These are phyloP conservation scores for Lapara coniferarum DNA, from an alignment of 2,888 invertebrate genomes.

Conservation along the genomic window DNA sequence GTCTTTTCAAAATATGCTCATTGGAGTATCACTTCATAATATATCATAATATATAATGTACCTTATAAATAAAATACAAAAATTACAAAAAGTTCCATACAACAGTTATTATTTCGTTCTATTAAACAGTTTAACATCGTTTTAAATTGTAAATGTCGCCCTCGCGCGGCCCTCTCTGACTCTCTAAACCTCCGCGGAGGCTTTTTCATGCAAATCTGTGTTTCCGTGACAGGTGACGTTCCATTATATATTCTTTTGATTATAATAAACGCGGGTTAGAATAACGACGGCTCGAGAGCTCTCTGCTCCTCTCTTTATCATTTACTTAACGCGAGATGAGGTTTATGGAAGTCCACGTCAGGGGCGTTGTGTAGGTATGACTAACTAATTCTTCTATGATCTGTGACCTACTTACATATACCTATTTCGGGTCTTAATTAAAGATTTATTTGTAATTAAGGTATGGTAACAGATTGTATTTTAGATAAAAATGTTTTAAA, in stretches of 20 bases:
- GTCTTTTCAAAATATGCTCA: no score
- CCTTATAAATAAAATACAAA: no score
- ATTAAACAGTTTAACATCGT: conserved; percentile 11
- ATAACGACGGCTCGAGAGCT: conserved; percentile 30
- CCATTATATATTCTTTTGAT: conserved; percentile 53
- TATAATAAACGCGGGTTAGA: conserved; percentile 53
- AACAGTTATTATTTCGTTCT: neutral
- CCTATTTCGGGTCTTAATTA: neutral
- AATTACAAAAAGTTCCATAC: neutral
- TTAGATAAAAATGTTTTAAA: no score
- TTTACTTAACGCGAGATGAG: neutral
- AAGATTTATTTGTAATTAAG: no score
- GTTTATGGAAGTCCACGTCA: neutral
- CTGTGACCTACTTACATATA: neutral
- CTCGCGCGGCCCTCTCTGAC: neutral
- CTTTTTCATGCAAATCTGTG: conserved; percentile 26
- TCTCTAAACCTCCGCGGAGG: neutral
- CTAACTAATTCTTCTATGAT: neutral
- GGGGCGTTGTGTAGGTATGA: neutral
- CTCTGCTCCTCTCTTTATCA: conserved; percentile 6
- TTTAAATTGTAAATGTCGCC: conserved; percentile 13
- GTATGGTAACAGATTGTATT: no score
- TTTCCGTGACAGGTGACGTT: conserved; percentile 13
- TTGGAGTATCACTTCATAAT: no score
- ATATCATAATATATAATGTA: no score